Percentiles rank a stretch among this genome's conserved stretches.
phyloP scores from a whole-genome alignment of 23 tunicate species.

The Styela clava region DNA sequence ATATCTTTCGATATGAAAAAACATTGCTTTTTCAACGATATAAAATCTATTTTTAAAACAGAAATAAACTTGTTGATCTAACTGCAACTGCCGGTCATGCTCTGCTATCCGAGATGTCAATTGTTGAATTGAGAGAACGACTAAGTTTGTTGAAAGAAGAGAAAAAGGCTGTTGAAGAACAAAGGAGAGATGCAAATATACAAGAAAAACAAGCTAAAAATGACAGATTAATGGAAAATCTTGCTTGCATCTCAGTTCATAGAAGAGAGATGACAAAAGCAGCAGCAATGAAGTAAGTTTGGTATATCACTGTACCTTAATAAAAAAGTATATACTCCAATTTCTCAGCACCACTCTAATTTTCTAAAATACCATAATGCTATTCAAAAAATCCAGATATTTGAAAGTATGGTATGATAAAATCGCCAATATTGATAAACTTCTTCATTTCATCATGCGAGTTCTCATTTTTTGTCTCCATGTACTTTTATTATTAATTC shows the following conservation, averaged over 20 bases:
- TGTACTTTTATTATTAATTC: too few species aligned
- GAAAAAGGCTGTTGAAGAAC: slow-evolving; percentile 53
- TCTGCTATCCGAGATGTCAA: slow-evolving; percentile 89
- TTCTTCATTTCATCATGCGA: too few species aligned
- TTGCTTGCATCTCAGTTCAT: slow-evolving; percentile 66
- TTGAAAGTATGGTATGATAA: too few species aligned
- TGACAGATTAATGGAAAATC: slow-evolving; percentile 70
- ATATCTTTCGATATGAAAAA: too few species aligned
- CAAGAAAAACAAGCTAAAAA: slow-evolving; percentile 68
- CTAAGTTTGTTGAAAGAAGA: slow-evolving; percentile 65
- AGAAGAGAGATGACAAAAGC: slow-evolving; percentile 77
- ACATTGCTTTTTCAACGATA: too few species aligned
- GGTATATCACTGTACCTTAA: background rate
- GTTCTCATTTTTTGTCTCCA: too few species aligned
- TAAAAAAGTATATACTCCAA: background rate
- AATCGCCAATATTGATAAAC: too few species aligned
- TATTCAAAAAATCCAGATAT: too few species aligned
- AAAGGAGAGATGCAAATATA: slow-evolving; percentile 48
- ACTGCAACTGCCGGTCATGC: slow-evolving; percentile 94
- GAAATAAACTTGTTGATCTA: slow-evolving; percentile 77
- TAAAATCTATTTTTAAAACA: too few species aligned
- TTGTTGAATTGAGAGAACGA: slow-evolving; percentile 85
- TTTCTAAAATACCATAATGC: too few species aligned
- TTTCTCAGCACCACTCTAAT: background rate
- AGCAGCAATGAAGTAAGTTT: slow-evolving; percentile 38